Conservation (phyloP, 2,113 vertebrate genomes). For the Alosa alosa region DNA sequence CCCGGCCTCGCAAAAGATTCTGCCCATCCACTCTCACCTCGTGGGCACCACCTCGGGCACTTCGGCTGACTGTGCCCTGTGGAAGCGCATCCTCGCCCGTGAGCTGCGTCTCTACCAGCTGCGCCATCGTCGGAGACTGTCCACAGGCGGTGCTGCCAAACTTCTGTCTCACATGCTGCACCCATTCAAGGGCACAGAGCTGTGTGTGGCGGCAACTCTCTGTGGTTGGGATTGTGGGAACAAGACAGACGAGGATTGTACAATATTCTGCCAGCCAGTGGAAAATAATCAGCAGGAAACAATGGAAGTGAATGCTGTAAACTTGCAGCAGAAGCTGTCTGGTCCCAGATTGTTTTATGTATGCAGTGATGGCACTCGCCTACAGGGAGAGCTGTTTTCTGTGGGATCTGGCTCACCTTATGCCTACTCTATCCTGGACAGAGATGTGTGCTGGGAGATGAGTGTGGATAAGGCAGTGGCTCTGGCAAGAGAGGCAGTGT, state of each 20-base stretch:
- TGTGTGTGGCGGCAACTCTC: conserved; percentile 82
- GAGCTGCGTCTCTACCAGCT: conserved; percentile 79
- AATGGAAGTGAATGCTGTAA: conserved; percentile 26
- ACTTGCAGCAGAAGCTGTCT: conserved; percentile 15
- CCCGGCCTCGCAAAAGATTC: conserved; percentile 77
- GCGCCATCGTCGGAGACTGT: conserved; percentile 68
- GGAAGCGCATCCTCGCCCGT: conserved; percentile 77
- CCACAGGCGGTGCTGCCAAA: conserved; percentile 76
- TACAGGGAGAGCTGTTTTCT: conserved; percentile 76
- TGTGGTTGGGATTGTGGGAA: conserved; percentile 82
- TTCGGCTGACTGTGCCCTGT: conserved; percentile 78
- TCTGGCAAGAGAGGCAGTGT: conserved; percentile 78
- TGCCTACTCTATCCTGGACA: conserved; percentile 80
- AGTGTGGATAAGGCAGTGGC: conserved; percentile 67
- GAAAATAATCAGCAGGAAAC: conserved; percentile 15
- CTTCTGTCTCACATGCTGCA: conserved; percentile 78
- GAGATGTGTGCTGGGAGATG: conserved; percentile 71
- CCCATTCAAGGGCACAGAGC: conserved; percentile 76
- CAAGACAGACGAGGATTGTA: neutral
- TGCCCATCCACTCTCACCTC: conserved; percentile 81
- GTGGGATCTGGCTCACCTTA: conserved; percentile 87
- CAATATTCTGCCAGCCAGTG: neutral
- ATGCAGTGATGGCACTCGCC: conserved; percentile 78
- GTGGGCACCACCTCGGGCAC: conserved; percentile 83
- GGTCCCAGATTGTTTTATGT: conserved; percentile 81